Percentiles rank a stretch among this genome's conserved stretches.
phyloP scores from a whole-genome alignment of 2,888 invertebrate genomes.

The Sminthurides aquaticus region DNA sequence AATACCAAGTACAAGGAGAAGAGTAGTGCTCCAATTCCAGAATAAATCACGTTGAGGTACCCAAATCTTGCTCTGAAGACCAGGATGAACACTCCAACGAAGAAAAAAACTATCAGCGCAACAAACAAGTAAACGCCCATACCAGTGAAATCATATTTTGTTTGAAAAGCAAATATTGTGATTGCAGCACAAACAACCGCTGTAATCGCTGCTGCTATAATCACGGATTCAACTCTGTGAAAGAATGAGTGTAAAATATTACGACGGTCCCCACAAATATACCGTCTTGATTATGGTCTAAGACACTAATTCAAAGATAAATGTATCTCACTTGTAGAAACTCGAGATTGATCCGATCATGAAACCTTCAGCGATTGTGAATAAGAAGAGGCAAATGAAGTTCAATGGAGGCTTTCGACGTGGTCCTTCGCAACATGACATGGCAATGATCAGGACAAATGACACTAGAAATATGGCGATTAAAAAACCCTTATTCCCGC shows the following conservation, averaged over 20 bases:
- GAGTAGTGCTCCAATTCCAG: slow-evolving; percentile 74
- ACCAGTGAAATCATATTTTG: slow-evolving; percentile 72
- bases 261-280: no score
- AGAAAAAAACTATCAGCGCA: slow-evolving; percentile 62
- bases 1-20: slow-evolving; percentile 86
- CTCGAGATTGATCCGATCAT: slow-evolving; percentile 66
- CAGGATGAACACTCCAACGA: slow-evolving; percentile 69
- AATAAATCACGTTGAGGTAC: slow-evolving; percentile 66
- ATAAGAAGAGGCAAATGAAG: slow-evolving; percentile 74
- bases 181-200: slow-evolving; percentile 20
- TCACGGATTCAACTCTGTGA: slow-evolving; percentile 22
- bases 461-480: no score
- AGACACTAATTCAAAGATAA: no score
- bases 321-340: slow-evolving; percentile 51
- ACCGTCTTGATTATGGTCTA: no score
- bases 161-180: slow-evolving; percentile 28
- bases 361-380: slow-evolving; percentile 75
- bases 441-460: slow-evolving; percentile 32
- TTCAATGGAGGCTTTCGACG: slow-evolving; percentile 78
- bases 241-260: no score
- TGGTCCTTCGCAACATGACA: slow-evolving; percentile 70
- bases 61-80: slow-evolving; percentile 49
- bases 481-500: slow-evolving; percentile 12
- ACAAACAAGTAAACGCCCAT: slow-evolving; percentile 71
- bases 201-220: slow-evolving; percentile 28